Conservation (phyloP, 2,797 vertebrate species). For the Champsocephalus gunnari region DNA sequence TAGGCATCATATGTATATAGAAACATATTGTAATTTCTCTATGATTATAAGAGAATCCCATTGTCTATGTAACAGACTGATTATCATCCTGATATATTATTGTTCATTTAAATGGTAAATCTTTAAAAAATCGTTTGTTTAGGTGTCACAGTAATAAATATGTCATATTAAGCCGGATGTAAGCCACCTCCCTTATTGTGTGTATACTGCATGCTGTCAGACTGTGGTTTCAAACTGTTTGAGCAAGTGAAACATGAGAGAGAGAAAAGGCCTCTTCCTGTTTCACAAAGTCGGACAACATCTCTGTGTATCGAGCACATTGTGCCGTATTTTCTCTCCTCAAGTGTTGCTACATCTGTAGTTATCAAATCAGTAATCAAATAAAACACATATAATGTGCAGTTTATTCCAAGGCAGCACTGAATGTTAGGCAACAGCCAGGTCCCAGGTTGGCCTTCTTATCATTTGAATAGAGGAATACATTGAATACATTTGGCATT, state of each 20-base stretch:
- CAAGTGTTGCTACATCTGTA: not conserved
- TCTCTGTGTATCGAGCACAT: not conserved
- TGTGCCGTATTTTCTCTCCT: not conserved
- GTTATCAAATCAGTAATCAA: not conserved
- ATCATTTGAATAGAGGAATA: too few species aligned
- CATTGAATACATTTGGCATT: too few species aligned
- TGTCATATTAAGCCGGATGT: not conserved
- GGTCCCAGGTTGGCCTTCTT: too few species aligned
- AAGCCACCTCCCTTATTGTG: not conserved
- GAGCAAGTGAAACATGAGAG: not conserved
- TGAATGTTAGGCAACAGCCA: too few species aligned
- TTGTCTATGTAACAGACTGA: too few species aligned
- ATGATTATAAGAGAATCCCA: too few species aligned
- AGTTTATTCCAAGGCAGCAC: not conserved
- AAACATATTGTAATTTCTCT: too few species aligned
- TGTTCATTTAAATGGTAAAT: too few species aligned
- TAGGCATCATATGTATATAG: too few species aligned
- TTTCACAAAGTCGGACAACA: conserved; percentile 6
- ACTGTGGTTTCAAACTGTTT: conserved; percentile 36
- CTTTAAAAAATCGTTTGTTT: not conserved
- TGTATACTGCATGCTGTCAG: not conserved
- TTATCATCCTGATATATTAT: too few species aligned
- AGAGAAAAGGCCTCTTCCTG: conserved; percentile 42
- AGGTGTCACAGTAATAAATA: not conserved
- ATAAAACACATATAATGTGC: not conserved